Base-by-base conservation (phyloP, 37 sponge, comb jelly and placozoan genomes). In the Aphrocallistes beatrix region DNA sequence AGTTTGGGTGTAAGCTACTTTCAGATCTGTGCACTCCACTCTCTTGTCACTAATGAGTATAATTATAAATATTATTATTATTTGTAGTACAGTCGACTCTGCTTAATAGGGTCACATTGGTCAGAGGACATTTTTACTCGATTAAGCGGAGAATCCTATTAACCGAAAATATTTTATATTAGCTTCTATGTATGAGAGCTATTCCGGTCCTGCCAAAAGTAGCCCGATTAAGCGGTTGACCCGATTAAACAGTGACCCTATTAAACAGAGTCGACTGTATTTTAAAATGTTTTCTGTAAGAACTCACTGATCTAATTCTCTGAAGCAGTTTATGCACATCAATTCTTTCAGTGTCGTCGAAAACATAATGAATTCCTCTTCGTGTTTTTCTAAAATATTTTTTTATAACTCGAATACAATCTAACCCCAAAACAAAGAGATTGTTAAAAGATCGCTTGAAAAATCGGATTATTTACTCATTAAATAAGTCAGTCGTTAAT, bases 31-130 rank as follows among this genome's bases (percentile, higher is more conserved):
- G n/a, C 75, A 60, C n/a, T 60, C 75, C 6, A 60, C 34, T 13
- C 75, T 60, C 75, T 60, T 60, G 1, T 60, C 75, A 60, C 75
- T 60, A 60, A 60, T n/a, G n/a, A n/a, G n/a, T n/a, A n/a, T n/a
- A n/a, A n/a, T n/a, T n/a, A n/a, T n/a, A n/a, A n/a, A n/a, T n/a
- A n/a, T n/a, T n/a, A n/a, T n/a, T n/a, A n/a, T n/a, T n/a, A n/a
- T n/a, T n/a, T n/a, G n/a, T n/a, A n/a, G n/a, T n/a, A n/a, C n/a
- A n/a, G n/a, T n/a, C n/a, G n/a, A n/a, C n/a, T n/a, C n/a, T n/a
- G n/a, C n/a, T n/a, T n/a, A n/a, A n/a, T n/a, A n/a, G n/a, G n/a
- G n/a, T n/a, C n/a, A n/a, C n/a, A n/a, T n/a, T n/a, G n/a, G n/a
- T n/a, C n/a, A n/a, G n/a, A n/a, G n/a, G n/a, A n/a, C n/a, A n/a